Evolutionary conservation across 1,140 invertebrate species (phyloP).

Genomic region (Delia radicum): DNA sequence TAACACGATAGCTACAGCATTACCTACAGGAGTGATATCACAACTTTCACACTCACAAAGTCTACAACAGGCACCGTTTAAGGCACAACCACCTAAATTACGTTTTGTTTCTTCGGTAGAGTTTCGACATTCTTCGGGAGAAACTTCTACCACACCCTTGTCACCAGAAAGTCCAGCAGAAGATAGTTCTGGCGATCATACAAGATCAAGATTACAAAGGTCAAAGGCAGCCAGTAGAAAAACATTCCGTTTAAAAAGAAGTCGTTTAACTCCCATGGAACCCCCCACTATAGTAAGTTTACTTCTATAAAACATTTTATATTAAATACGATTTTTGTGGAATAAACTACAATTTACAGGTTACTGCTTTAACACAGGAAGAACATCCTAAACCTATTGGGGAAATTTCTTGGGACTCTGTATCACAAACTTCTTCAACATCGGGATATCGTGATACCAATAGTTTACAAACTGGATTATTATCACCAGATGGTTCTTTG

Average conservation of each 20-base stretch:
- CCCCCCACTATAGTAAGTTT: constrained; percentile 52
- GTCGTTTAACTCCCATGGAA: constrained; percentile 58
- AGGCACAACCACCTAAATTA: constrained; percentile 64
- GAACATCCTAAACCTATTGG: constrained; percentile 49
- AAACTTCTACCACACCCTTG: constrained; percentile 71
- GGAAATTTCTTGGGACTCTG: constrained; percentile 76
- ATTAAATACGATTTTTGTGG: too few relatives aligned
- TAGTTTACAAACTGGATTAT: constrained; percentile 59
- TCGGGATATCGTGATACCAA: constrained; percentile 73
- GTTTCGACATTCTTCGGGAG: constrained; percentile 60
- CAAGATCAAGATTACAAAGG: constrained; percentile 75
- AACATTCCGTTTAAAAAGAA: constrained; percentile 85
- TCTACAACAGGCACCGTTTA: constrained; percentile 51
- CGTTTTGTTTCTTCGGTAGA: constrained; percentile 71
- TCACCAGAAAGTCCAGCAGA: constrained; percentile 72
- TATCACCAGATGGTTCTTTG: constrained; percentile 59
- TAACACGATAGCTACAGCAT: constrained; percentile 34
- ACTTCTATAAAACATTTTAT: neutral
- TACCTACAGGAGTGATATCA: constrained; percentile 38
- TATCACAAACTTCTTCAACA: constrained; percentile 74
- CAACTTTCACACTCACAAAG: constrained; percentile 54
- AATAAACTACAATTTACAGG: constrained; percentile 36
- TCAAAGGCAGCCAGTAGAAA: constrained; percentile 92
- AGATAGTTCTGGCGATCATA: constrained; percentile 65
- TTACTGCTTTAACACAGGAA: constrained; percentile 46